Conservation (phyloP, 2,113 vertebrate species). For the Hiodon tergisus region DNA sequence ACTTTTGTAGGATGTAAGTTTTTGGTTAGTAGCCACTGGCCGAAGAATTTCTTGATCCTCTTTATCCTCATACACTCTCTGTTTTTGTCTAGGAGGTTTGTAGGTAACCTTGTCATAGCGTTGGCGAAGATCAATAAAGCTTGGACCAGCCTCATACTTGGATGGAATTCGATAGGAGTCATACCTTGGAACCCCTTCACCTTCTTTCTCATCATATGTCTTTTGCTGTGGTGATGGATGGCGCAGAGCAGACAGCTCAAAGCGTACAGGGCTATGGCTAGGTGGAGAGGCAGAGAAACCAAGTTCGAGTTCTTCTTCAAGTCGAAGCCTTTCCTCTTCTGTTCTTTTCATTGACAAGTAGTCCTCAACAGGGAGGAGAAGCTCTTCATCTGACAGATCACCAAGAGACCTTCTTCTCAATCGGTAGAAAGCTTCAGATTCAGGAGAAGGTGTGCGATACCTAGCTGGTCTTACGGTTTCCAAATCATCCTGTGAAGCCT, state of each 20-base stretch:
- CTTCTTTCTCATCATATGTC: constrained; percentile 64
- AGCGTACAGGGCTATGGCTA: constrained; percentile 84
- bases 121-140: constrained; percentile 79
- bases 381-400: constrained; percentile 88
- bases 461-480: constrained; percentile 93
- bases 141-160: constrained; percentile 79
- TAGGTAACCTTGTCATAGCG: constrained; percentile 79
- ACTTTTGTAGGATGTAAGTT: constrained; percentile 78
- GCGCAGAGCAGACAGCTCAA: constrained; percentile 83
- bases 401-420: constrained; percentile 84
- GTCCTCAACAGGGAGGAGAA: constrained; percentile 87
- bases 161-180: constrained; percentile 82
- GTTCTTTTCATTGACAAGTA: constrained; percentile 92
- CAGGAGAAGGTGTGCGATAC: constrained; percentile 75
- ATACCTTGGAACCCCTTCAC: constrained; percentile 67
- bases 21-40: constrained; percentile 69
- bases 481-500: constrained; percentile 85
- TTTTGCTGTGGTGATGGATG: constrained; percentile 68
- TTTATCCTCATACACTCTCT: constrained; percentile 80
- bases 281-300: constrained; percentile 92
- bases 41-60: constrained; percentile 91
- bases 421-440: constrained; percentile 77
- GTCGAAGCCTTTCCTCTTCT: constrained; percentile 86
- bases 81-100: constrained; percentile 72
- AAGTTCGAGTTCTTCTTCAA: constrained; percentile 87